Evolutionary conservation across 2,888 invertebrate genomes (phyloP), one percentile per base, ranked within the genome.

Genomic region (Scaptomyza caliginosa): DNA sequence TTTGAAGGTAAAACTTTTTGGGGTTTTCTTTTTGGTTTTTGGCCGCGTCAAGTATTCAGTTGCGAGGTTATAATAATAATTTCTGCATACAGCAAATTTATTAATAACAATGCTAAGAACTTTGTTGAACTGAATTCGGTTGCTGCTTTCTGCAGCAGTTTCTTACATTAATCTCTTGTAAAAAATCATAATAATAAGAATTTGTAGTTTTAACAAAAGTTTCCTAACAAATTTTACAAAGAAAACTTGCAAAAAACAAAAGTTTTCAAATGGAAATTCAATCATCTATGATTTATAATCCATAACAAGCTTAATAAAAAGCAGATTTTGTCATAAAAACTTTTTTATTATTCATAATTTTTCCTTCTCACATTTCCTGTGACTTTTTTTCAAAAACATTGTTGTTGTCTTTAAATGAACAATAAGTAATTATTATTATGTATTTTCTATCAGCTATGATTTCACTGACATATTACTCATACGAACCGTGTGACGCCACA

Each of bases 401-500:
- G 16, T 39, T 50, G 16, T 16, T 17, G 11, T 10, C 8, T 8
- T 19, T 26, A 30, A 38, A 30, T 13, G 45, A 28, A 39, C 21
- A 59, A 39, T 32, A 39, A 23, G 2, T 32, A 46, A 46, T 24
- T 58, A 45, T 36, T 10, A 32, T 4, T 26, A 43, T 36, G 0
- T 26, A 16, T 36, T 8, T 16, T 50, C 10, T 32, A 36, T 7
- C 13, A 39, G 7, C 16, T 51, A 42, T 72, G 45, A 59, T 59
- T 64, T 59, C 67, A 58, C 48, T 51, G 36, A 46, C 28, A 32
- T 6, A 55, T 73, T 74, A 66, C 74, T 74, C 73, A 73, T 69
- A 66, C 72, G 69, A 40, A 57, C 49, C 74, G 24, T 66, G 74
- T 74, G 73, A 73, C 73, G 69, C 65, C 74, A 74, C 65, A 52